Conservation (phyloP, 2,113 vertebrate species). For the Zosterops hypoxanthus region DNA sequence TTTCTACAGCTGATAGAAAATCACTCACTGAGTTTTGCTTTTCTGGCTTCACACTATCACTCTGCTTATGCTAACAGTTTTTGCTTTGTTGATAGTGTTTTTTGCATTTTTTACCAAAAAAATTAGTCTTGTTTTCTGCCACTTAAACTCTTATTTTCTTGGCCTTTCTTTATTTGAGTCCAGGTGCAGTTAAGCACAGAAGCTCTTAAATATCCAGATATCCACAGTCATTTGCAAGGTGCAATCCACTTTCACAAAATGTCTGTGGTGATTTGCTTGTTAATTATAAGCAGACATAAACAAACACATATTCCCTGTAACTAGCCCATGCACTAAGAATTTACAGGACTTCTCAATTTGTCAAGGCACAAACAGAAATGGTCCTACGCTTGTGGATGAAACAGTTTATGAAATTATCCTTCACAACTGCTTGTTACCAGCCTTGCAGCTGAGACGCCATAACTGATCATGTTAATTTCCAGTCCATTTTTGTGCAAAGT, state of each 20-base stretch:
- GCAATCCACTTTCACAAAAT: background rate
- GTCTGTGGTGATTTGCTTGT: background rate
- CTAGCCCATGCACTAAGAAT: background rate
- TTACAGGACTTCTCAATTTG: background rate
- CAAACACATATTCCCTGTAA: background rate
- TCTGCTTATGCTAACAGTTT: background rate
- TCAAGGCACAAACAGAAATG: background rate
- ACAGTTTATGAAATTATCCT: slow-evolving; percentile 32
- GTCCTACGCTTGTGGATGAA: background rate
- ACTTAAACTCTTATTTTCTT: background rate
- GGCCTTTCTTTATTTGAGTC: background rate
- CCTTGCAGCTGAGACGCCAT: slow-evolving; percentile 3
- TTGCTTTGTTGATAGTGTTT: background rate
- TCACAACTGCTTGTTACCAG: slow-evolving; percentile 31
- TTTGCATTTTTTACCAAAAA: background rate
- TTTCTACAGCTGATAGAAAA: background rate
- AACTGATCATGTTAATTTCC: slow-evolving; percentile 50
- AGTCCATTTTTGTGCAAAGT: slow-evolving; percentile 36
- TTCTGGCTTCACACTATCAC: background rate
- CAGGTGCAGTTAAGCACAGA: background rate
- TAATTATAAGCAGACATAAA: background rate
- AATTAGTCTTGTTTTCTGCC: background rate
- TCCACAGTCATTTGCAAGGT: background rate
- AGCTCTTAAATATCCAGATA: background rate
- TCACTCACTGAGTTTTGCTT: background rate